Evolutionary conservation across 2,888 invertebrate species (phyloP).

Genomic region (Ectemnius cavifrons): DNA sequence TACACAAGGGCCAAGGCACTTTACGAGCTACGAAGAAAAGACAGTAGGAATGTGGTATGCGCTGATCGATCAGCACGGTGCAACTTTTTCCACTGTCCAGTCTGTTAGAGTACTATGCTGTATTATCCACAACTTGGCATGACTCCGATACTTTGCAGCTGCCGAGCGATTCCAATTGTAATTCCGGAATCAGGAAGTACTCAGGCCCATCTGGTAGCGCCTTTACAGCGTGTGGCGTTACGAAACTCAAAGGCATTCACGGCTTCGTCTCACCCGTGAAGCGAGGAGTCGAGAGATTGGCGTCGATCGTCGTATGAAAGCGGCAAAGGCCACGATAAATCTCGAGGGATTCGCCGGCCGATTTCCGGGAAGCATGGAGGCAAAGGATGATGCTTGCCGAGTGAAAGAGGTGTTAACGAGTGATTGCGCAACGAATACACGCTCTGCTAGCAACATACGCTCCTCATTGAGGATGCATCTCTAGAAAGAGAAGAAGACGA

Average conservation of each 20-base stretch:
- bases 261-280: too few species aligned
- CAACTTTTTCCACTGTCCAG: too few species aligned
- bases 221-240: too few species aligned
- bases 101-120: neutral
- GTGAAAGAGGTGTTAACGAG: neutral
- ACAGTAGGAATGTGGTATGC: too few species aligned
- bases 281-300: too few species aligned
- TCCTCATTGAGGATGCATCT: neutral
- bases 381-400: too few species aligned
- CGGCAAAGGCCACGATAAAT: too few species aligned
- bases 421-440: neutral
- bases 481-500: neutral
- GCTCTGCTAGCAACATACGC: neutral
- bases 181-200: conserved; percentile 38
- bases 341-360: too few species aligned
- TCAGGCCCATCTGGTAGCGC: neutral
- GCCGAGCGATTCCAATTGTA: conserved; percentile 31
- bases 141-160: conserved; percentile 43
- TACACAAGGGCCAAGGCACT: neutral
- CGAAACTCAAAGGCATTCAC: too few species aligned
- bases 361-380: too few species aligned
- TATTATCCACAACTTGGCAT: conserved; percentile 34
- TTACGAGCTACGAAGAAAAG: neutral
- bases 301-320: too few species aligned
- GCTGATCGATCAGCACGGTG: too few species aligned